These are phyloP conservation scores for Oreochromis mossambicus DNA, from an alignment of 2,797 vertebrate genomes.

Conservation along the genomic window DNA sequence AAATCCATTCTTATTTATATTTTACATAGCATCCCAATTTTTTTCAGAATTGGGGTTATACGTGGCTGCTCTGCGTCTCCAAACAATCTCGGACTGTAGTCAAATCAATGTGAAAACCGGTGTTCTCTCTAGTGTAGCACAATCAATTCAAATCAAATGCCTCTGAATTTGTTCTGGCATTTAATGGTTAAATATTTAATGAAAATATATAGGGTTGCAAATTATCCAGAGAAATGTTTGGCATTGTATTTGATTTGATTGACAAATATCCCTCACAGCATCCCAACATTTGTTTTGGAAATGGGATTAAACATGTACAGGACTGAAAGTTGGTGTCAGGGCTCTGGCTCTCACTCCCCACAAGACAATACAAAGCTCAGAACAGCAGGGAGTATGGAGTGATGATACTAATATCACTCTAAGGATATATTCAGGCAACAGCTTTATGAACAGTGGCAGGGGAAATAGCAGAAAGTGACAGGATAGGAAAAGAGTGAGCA, in stretches of 20 bases:
- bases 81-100: background rate
- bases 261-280: background rate
- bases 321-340: background rate
- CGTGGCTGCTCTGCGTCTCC: background rate
- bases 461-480: background rate
- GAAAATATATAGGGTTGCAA: constrained; percentile 1
- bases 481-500: background rate
- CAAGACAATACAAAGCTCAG: background rate
- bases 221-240: background rate
- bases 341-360: background rate
- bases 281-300: background rate
- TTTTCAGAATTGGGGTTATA: background rate
- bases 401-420: background rate
- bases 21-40: background rate
- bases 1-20: background rate
- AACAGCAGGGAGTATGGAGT: background rate
- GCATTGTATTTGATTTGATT: background rate
- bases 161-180: background rate
- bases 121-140: background rate
- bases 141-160: background rate
- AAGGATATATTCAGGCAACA: background rate
- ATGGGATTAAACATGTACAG: background rate
- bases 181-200: background rate
- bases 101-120: background rate
- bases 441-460: background rate